These are phyloP conservation scores for Calliphora vomitoria DNA, from an alignment of 2,888 invertebrate species.

Conservation along the genomic window DNA sequence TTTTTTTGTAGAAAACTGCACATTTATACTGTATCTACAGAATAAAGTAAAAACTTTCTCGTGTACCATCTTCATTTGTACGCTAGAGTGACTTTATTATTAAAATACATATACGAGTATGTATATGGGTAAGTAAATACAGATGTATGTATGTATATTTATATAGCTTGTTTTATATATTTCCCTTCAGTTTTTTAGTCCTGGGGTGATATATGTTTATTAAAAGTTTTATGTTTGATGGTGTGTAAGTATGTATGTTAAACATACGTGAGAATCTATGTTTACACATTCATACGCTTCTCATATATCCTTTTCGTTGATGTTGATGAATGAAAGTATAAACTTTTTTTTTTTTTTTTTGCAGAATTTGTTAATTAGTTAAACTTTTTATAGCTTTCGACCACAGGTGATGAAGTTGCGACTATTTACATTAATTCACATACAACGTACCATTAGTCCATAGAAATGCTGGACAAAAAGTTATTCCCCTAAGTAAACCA, in stretches of 20 bases:
- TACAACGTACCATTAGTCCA: neutral
- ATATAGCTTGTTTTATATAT: neutral
- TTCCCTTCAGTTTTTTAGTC: conserved; percentile 36
- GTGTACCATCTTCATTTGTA: neutral
- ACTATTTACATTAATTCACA: conserved; percentile 8
- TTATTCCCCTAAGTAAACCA: neutral
- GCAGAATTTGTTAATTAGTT: conserved; percentile 57
- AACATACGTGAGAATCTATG: conserved; percentile 30
- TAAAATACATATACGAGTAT: neutral
- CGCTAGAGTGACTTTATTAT: conserved; percentile 20
- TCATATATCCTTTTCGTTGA: conserved; percentile 13
- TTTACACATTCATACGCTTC: neutral
- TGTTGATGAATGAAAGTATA: conserved; percentile 23
- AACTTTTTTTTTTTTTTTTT: conserved; percentile 28
- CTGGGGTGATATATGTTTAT: conserved; percentile 69
- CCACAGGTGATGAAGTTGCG: conserved; percentile 56
- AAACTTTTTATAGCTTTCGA: conserved; percentile 58
- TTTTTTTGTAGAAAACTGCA: no score
- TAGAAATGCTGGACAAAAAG: conserved; percentile 11
- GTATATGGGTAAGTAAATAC: neutral
- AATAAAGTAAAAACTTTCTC: neutral
- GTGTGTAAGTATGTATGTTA: neutral
- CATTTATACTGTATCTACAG: no score
- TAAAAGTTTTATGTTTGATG: conserved; percentile 59
- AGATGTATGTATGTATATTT: conserved; percentile 2